Percentiles rank a stretch among this genome's conserved stretches.
These are phyloP conservation scores for Parnassius apollo DNA, from an alignment of 2,888 invertebrate genomes.

Conservation along the genomic window DNA sequence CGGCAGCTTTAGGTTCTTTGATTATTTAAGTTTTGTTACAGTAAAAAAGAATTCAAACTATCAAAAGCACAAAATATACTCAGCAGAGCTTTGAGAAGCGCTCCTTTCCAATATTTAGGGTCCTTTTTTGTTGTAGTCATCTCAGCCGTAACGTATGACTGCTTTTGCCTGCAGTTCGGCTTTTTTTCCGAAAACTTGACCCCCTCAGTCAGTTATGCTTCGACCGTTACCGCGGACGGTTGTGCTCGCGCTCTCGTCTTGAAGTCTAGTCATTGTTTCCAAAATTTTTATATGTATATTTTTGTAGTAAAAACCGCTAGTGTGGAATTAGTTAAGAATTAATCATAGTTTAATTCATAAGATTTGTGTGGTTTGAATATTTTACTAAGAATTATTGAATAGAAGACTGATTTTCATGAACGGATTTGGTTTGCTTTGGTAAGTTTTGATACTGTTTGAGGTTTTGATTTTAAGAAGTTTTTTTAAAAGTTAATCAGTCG, in stretches of 20 bases:
- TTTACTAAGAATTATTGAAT: conserved; percentile 31
- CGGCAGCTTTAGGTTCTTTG: no score
- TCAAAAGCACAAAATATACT: not conserved
- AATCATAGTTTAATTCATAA: conserved; percentile 46
- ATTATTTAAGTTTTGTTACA: not conserved
- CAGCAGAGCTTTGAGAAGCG: conserved; percentile 35
- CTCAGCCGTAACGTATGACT: conserved; percentile 77
- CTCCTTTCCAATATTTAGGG: conserved; percentile 65
- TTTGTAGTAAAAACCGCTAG: conserved; percentile 47
- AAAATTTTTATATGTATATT: conserved; percentile 45
- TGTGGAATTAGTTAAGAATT: conserved; percentile 36
- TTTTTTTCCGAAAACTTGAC: conserved; percentile 74
- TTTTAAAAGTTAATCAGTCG: not conserved
- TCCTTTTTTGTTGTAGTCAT: conserved; percentile 78
- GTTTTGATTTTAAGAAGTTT: conserved; percentile 16
- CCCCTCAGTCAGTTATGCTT: conserved; percentile 73
- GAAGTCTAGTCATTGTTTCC: conserved; percentile 78
- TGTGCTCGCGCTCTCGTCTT: conserved; percentile 59
- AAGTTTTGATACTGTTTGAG: conserved; percentile 42
- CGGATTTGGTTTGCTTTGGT: conserved; percentile 78
- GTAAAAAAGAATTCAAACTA: not conserved
- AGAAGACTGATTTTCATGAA: conserved; percentile 64
- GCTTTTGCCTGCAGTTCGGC: conserved; percentile 66
- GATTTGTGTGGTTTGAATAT: conserved; percentile 42
- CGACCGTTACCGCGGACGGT: conserved; percentile 72